Evolutionary conservation across 2,113 vertebrate genomes (phyloP).

Genomic region (Calyptommatus sinebrachiatus): DNA sequence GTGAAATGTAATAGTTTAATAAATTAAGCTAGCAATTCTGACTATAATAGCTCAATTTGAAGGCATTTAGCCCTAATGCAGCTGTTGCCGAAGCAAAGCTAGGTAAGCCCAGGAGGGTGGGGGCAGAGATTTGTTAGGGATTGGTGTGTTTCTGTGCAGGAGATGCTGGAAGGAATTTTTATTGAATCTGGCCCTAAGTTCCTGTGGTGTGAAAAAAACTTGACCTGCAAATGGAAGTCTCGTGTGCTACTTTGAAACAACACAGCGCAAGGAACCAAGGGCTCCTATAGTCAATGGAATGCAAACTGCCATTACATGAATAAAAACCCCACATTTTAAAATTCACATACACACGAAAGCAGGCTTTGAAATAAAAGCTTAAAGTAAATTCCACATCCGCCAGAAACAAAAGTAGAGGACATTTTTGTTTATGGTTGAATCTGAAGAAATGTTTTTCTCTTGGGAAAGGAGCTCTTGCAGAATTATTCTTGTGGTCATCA

Average conservation of each 20-base stretch:
- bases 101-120: conserved; percentile 52
- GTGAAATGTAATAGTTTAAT: conserved; percentile 14
- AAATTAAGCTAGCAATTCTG: conserved; percentile 8
- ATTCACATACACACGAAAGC: conserved; percentile 15
- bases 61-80: neutral
- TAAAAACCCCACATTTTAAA: conserved; percentile 22
- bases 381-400: neutral
- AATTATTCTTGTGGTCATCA: neutral
- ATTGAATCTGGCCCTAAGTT: conserved; percentile 54
- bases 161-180: conserved; percentile 69
- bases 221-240: conserved; percentile 57
- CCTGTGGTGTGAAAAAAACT: conserved; percentile 45
- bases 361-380: conserved; percentile 25
- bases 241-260: conserved; percentile 45
- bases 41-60: conserved; percentile 27
- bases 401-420: neutral
- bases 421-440: neutral
- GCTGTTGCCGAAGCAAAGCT: conserved; percentile 42
- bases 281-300: conserved; percentile 54
- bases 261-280: conserved; percentile 41
- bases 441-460: neutral
- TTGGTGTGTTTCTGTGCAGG: conserved; percentile 60
- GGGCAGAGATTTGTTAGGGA: conserved; percentile 53
- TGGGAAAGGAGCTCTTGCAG: neutral
- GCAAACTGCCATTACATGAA: conserved; percentile 33